phyloP scores from a whole-genome alignment of 1,140 invertebrate genomes.

The Drosophila arawakana region DNA sequence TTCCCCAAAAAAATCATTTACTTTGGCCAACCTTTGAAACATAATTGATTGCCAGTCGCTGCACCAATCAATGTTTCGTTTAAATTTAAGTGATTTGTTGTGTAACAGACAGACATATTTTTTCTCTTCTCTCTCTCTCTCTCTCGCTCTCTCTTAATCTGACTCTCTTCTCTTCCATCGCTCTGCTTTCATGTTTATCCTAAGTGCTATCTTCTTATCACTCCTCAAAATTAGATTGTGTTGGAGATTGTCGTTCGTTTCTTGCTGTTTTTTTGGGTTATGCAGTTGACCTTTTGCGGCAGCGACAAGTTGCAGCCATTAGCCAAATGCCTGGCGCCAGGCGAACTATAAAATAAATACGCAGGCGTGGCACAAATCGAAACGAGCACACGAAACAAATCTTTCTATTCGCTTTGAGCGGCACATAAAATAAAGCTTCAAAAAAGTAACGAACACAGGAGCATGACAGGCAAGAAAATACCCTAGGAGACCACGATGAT shows the following conservation, averaged over 20 bases:
- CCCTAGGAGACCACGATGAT: too few relatives aligned
- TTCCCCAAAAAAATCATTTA: conserved; percentile 6
- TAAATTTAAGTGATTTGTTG: conserved; percentile 34
- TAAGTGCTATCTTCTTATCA: conserved; percentile 20
- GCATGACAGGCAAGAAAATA: not conserved
- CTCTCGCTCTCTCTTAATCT: too few relatives aligned
- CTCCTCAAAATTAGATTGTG: conserved; percentile 5
- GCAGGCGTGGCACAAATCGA: conserved; percentile 56
- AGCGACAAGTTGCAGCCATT: conserved; percentile 49
- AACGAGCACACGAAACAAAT: conserved; percentile 47
- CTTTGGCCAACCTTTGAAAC: conserved; percentile 4
- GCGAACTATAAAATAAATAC: conserved; percentile 74
- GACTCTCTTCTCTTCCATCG: not conserved
- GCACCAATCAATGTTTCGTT: conserved; percentile 11
- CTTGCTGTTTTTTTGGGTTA: conserved; percentile 16
- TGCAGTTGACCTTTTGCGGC: conserved; percentile 69
- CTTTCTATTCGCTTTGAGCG: conserved; percentile 23
- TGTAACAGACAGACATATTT: conserved; percentile 34
- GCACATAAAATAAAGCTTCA: conserved; percentile 20
- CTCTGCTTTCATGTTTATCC: conserved; percentile 1
- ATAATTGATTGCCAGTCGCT: conserved; percentile 20
- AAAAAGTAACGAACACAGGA: not conserved
- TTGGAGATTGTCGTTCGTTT: not conserved
- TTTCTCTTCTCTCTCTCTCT: not conserved
- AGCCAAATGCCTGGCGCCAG: conserved; percentile 73